Conservation (phyloP, 2,113 vertebrate genomes). For the Aspidoscelis tigris region DNA sequence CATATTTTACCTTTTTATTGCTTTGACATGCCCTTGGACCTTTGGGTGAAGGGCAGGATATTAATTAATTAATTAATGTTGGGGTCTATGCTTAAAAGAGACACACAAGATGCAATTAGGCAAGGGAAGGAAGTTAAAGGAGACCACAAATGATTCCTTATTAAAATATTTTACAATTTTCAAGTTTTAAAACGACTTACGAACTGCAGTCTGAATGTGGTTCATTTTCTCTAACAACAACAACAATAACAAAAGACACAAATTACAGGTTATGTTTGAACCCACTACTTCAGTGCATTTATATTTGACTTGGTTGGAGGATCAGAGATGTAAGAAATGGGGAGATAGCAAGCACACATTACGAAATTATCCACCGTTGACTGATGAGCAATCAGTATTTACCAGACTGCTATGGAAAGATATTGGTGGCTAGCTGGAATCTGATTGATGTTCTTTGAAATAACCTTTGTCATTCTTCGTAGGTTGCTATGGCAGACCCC, state of each 20-base stretch:
- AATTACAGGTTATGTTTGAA: neutral
- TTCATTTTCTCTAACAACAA: no score
- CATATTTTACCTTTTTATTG: no score
- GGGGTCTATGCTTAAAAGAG: no score
- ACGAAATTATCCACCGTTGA: neutral
- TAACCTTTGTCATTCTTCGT: neutral
- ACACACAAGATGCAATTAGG: no score
- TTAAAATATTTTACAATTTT: no score
- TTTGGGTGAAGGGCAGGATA: no score
- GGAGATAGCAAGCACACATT: neutral
- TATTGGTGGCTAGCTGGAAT: neutral
- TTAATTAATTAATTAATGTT: no score
- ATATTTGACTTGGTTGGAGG: neutral
- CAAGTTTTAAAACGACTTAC: no score
- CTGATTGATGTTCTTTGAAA: neutral
- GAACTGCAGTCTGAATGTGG: no score
- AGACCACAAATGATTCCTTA: no score
- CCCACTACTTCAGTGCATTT: neutral
- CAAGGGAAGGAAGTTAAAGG: no score
- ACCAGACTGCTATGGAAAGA: neutral
- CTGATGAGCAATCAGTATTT: neutral
- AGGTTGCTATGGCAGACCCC: neutral
- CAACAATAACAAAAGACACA: neutral
- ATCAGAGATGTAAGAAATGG: neutral
- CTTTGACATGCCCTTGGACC: no score